Evolutionary conservation across 2,888 invertebrate species (phyloP), one percentile per base, ranked within the genome.

Genomic region (Melinopterus prodromus): DNA sequence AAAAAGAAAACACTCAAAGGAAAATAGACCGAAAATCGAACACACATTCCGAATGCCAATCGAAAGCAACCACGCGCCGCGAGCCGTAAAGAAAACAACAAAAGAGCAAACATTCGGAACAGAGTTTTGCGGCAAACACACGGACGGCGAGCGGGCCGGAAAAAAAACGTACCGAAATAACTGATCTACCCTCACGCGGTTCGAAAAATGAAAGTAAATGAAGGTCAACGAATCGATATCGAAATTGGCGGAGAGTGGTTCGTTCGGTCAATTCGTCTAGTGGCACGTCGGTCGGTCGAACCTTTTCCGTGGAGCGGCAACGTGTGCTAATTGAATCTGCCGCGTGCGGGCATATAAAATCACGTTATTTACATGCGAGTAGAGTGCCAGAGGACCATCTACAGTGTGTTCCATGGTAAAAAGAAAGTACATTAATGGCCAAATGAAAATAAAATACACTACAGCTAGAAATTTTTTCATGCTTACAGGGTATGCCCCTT

Each of bases 191-290:
- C 35, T 37, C 74, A 74, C 74, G 74, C 26, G 74, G 37, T 35
- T n/a, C 37, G 74, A 74, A 74, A 74, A 74, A 74, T 74, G 74
- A 74, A 74, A 74, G 74, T 74, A 74, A 37, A 35, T 35, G 74
- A 74, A 74, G 74, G 74, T 74, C 74, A 37, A n/a, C 35, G 7
- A 74, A 74, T 74, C 74, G 74, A 74, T 74, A 74, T 26, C 53
- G 53, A 53, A 53, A 71, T 71, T 35, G n/a, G 9, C 74, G 26
- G 26, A n/a, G 37, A 74, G 37, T 12, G 53, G 53, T 7, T 53
- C 53, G 53, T 53, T 53, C 53, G 53, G 53, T 53, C 53, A 53
- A 53, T 53, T 53, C 53, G 53, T 53, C 26, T 53, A 12, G 53
- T 53, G 53, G 53, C 53, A 53, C 12, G 53, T 53, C 53, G 53